These are phyloP conservation scores for Cybosia mesomella DNA, from an alignment of 2,888 invertebrate genomes.

Conservation along the genomic window DNA sequence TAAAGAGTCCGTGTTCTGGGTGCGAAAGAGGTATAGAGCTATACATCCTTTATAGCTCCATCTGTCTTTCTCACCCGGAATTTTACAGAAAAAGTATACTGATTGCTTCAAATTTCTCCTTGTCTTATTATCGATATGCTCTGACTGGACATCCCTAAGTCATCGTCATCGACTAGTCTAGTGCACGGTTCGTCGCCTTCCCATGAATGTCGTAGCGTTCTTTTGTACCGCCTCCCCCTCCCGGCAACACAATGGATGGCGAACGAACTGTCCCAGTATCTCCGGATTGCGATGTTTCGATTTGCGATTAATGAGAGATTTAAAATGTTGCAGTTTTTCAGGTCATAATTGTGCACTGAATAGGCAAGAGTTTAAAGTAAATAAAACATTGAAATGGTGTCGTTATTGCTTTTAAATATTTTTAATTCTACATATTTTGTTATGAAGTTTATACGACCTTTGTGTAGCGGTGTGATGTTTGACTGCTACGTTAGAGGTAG, in stretches of 20 bases:
- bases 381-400: background rate
- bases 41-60: no score
- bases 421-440: background rate
- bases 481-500: no score
- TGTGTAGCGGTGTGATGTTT: no score
- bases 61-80: no score
- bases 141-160: constrained; percentile 57
- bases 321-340: background rate
- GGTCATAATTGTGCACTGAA: background rate
- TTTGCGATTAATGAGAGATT: constrained; percentile 22
- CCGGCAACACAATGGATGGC: constrained; percentile 32
- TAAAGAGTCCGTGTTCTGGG: no score
- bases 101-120: background rate
- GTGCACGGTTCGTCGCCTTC: constrained; percentile 80
- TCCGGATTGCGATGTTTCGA: constrained; percentile 52
- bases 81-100: no score
- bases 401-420: background rate
- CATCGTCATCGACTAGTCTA: constrained; percentile 84
- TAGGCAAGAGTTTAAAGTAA: background rate
- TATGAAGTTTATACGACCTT: background rate
- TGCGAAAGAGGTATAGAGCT: no score
- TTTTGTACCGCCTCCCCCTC: constrained; percentile 69
- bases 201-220: constrained; percentile 80
- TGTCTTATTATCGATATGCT: constrained; percentile 30
- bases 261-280: constrained; percentile 37